Evolutionary conservation across 2,888 invertebrate genomes (phyloP), one percentile per base, ranked within the genome.

Genomic region (Cryptops parisi): DNA sequence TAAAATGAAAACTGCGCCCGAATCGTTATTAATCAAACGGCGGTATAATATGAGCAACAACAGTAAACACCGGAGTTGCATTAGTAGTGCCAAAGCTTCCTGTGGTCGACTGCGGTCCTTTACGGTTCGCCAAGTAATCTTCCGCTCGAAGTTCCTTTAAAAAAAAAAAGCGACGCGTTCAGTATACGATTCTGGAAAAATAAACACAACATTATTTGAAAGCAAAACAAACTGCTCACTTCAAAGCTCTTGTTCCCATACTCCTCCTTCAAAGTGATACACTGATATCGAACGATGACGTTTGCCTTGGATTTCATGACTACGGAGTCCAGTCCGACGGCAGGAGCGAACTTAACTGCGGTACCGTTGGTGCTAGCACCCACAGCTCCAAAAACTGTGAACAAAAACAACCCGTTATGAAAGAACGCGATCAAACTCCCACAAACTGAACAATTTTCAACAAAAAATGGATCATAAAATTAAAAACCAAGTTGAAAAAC

Each of bases 201-300:
- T n/a, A 9, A n/a, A n/a, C 12, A 41, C 9, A 12, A n/a, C 43
- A 41, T 17, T 17, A n/a, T 17, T 19, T 12, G 43, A 33, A 9
- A 19, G 5, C 17, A 15, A 6, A 15, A 6, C 17, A 17, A 5
- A 41, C 6, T 17, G 3, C 38, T 21, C 56, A 68, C 73, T 70
- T 98, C 98, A 23, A 97, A 70, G 0, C 90, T 90, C 68, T 97
- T 98, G 47, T 68, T 70, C 65, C 97, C 96, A 67, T 97, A 99
- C 66, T 97, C 94, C 73, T 94, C 93, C 98, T 98, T 98, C 55
- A 90, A 90, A 0, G 93, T 93, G 56, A 98, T 96, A 68, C 96
- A 96, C 66, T 94, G 88, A 67, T 94, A 91, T 62, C 89, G 82
- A 0, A 94, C 97, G 62, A 80, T 87, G 59, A 98, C 90, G 58